These are phyloP conservation scores for Microtus pennsylvanicus DNA, from an alignment of 2,113 vertebrate genomes.

Conservation along the genomic window DNA sequence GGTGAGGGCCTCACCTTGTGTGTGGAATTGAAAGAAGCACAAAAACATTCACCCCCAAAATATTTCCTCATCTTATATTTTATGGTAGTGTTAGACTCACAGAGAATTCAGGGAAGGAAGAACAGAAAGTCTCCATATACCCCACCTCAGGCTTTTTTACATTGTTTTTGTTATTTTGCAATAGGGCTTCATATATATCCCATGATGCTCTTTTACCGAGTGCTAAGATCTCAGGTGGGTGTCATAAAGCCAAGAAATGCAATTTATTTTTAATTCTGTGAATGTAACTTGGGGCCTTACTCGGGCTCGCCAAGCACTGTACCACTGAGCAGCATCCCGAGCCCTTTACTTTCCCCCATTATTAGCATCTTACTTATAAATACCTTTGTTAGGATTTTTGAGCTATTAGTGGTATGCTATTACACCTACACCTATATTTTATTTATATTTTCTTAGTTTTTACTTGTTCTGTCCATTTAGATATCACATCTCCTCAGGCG, in stretches of 20 bases:
- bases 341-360: neutral
- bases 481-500: neutral
- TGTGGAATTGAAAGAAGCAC: neutral
- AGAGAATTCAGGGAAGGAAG: neutral
- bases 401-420: neutral
- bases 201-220: neutral
- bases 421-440: conserved; percentile 12
- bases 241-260: neutral
- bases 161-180: neutral
- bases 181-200: neutral
- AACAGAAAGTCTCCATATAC: neutral
- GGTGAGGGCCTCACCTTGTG: neutral
- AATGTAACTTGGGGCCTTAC: neutral
- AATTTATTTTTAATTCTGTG: neutral
- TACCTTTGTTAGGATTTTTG: neutral
- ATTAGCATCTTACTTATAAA: conserved; percentile 17
- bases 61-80: neutral
- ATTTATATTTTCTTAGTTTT: neutral
- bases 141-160: neutral
- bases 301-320: neutral
- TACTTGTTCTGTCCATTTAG: neutral
- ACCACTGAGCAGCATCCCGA: neutral
- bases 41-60: neutral
- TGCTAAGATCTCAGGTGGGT: neutral
- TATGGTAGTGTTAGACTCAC: neutral